Conservation (phyloP, 2,797 vertebrate species). For the Hippocampus kuda region DNA sequence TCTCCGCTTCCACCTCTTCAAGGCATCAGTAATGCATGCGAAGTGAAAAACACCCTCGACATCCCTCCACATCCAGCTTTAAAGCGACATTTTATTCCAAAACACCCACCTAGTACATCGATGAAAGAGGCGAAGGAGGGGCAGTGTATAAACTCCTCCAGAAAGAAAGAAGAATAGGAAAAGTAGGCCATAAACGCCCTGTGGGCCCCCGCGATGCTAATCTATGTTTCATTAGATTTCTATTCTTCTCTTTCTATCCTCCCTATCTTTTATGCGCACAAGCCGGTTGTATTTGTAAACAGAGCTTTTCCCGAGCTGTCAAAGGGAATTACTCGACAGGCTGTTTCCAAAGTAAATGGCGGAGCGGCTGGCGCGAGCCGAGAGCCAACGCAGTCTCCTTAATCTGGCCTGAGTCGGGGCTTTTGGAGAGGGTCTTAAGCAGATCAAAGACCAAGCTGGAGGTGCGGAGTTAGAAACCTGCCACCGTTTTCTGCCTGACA, state of each 20-base stretch:
- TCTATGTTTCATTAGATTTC: slow-evolving; percentile 72
- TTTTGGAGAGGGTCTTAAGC: slow-evolving; percentile 50
- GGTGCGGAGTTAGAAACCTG: slow-evolving; percentile 42
- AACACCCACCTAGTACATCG: slow-evolving; percentile 30
- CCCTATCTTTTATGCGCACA: slow-evolving; percentile 27
- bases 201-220: slow-evolving; percentile 59
- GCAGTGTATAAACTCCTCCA: slow-evolving; percentile 42
- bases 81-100: slow-evolving; percentile 25
- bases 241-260: slow-evolving; percentile 25
- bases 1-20: slow-evolving; percentile 10
- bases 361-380: slow-evolving; percentile 23
- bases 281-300: slow-evolving; percentile 65
- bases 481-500: slow-evolving; percentile 32
- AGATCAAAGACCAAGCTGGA: slow-evolving; percentile 53
- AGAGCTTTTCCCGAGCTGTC: slow-evolving; percentile 54
- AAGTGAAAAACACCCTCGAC: slow-evolving; percentile 22
- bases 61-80: slow-evolving; percentile 24
- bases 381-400: slow-evolving; percentile 31
- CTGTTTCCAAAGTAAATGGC: slow-evolving; percentile 48
- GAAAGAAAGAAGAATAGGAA: slow-evolving; percentile 48
- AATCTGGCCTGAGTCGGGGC: slow-evolving; percentile 51
- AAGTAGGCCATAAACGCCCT: slow-evolving; percentile 69
- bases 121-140: slow-evolving; percentile 44
- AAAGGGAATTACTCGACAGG: slow-evolving; percentile 57
- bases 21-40: slow-evolving; percentile 18